phyloP scores from a whole-genome alignment of 2,888 invertebrate genomes.

The Scrobipalpa atriplicella region DNA sequence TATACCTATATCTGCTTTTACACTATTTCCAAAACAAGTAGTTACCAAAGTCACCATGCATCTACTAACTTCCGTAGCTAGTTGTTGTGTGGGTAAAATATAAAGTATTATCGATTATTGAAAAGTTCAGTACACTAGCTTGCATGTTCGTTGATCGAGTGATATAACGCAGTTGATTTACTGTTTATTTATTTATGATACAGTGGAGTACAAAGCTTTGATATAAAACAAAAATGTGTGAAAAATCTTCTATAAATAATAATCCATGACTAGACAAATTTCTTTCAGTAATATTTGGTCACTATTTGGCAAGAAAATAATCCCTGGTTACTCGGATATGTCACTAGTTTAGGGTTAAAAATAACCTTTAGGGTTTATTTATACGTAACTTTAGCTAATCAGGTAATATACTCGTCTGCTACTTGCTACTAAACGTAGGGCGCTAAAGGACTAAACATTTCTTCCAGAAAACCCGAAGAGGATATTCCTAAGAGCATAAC shows the following conservation, averaged over 20 bases:
- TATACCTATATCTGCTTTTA: not conserved
- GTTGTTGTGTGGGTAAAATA: conserved; percentile 10
- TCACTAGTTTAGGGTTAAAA: not conserved
- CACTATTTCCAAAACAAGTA: not conserved
- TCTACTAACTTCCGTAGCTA: conserved; percentile 5
- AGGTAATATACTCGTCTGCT: not conserved
- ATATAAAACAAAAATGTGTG: not conserved
- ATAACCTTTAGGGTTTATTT: not conserved
- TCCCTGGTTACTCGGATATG: too few relatives aligned
- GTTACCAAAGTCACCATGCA: not conserved
- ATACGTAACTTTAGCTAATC: not conserved
- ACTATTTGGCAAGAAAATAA: too few relatives aligned
- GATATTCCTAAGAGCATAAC: conserved; percentile 74
- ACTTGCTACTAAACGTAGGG: conserved; percentile 20
- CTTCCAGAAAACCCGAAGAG: conserved; percentile 79
- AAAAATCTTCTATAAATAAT: not conserved
- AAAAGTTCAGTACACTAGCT: conserved; percentile 12
- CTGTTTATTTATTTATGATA: conserved; percentile 18
- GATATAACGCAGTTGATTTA: conserved; percentile 22
- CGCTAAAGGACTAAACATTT: conserved; percentile 50
- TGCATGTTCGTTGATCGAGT: conserved; percentile 29
- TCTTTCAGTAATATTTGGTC: too few relatives aligned
- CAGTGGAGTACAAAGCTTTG: not conserved
- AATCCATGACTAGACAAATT: not conserved
- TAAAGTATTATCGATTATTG: conserved; percentile 4